Evolutionary conservation across 2,113 vertebrate species (phyloP).

Genomic region (Phyllostomus hastatus): DNA sequence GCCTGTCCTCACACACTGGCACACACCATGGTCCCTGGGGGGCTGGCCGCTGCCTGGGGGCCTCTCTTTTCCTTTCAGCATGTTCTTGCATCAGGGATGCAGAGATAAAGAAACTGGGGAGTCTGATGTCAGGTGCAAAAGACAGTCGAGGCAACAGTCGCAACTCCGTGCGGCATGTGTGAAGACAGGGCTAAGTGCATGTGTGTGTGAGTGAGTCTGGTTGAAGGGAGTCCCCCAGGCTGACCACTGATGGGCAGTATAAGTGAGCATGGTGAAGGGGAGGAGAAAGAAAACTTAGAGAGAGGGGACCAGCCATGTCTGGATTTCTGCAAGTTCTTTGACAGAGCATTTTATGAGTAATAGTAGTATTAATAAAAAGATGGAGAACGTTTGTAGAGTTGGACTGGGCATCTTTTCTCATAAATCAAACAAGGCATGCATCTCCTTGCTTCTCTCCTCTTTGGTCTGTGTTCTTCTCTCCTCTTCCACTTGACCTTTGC

Average conservation of each 20-base stretch:
- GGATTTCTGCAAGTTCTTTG: neutral
- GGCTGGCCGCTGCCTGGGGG: accelerated
- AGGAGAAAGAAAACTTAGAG: no score
- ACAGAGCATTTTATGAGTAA: neutral
- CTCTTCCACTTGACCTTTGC: neutral
- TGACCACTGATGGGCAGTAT: neutral
- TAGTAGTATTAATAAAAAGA: neutral
- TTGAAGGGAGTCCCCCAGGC: neutral
- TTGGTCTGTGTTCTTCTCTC: no score
- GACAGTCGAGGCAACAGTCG: neutral
- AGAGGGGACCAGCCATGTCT: neutral
- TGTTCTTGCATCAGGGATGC: neutral
- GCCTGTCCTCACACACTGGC: accelerated
- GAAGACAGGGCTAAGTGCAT: no score
- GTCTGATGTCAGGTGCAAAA: neutral
- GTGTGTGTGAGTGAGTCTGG: neutral
- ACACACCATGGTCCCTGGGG: accelerated
- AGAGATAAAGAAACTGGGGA: neutral
- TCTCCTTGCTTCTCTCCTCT: accelerated
- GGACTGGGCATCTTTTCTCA: neutral
- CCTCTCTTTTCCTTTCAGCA: neutral
- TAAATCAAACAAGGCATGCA: neutral
- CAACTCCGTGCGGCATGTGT: accelerated
- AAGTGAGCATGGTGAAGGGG: neutral
- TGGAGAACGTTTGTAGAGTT: neutral